These are phyloP conservation scores for Silvanus unidentatus DNA, from an alignment of 2,888 invertebrate genomes.

Conservation along the genomic window DNA sequence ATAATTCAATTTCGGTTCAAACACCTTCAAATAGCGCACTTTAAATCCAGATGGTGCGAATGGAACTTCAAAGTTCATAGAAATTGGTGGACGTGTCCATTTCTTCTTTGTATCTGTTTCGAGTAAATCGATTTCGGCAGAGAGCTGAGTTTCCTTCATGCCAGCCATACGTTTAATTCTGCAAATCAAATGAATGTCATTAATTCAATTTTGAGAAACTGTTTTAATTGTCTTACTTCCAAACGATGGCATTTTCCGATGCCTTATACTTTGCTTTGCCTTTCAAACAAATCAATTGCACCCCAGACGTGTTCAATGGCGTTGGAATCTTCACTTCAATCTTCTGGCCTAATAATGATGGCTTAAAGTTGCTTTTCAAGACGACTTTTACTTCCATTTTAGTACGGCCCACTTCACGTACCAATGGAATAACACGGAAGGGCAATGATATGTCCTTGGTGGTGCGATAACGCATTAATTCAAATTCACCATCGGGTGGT, in stretches of 20 bases:
- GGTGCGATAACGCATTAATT: slow-evolving; percentile 96
- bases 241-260: slow-evolving; percentile 97
- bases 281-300: slow-evolving; percentile 97
- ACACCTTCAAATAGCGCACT: slow-evolving; percentile 98
- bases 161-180: slow-evolving; percentile 90
- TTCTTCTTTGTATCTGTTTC: slow-evolving; percentile 99
- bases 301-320: slow-evolving; percentile 96
- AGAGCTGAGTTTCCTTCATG: slow-evolving; percentile 99
- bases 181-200: slow-evolving; percentile 22
- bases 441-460: slow-evolving; percentile 99
- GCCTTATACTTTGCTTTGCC: slow-evolving; percentile 99
- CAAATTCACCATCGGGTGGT: slow-evolving; percentile 99
- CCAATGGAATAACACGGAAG: slow-evolving; percentile 97
- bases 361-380: slow-evolving; percentile 98
- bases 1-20: slow-evolving; percentile 99
- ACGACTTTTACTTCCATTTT: slow-evolving; percentile 99
- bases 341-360: slow-evolving; percentile 95
- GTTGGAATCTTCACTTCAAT: slow-evolving; percentile 99
- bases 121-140: slow-evolving; percentile 96
- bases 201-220: background rate
- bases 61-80: slow-evolving; percentile 99
- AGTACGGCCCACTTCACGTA: slow-evolving; percentile 95
- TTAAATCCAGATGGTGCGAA: slow-evolving; percentile 99
- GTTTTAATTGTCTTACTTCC: slow-evolving; percentile 63
- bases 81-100: slow-evolving; percentile 99